Evolutionary conservation across 2,113 vertebrate species (phyloP).

Genomic region (Machaerirhynchus nigripectus): DNA sequence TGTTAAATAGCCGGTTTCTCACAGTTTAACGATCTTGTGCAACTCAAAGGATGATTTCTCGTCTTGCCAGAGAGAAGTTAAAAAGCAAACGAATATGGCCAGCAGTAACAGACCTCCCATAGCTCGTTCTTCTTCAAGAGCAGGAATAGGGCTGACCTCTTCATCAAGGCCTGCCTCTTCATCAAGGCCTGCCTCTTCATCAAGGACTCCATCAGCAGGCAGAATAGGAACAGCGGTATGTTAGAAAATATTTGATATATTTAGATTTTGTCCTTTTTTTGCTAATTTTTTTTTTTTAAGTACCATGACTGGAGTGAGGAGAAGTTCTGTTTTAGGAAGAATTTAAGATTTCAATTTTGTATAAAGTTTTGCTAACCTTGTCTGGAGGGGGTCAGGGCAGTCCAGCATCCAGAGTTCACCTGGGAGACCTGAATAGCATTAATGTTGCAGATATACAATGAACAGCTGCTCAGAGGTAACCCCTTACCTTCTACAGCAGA

Average conservation of each 20-base stretch:
- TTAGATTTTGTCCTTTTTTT: neutral
- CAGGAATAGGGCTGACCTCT: constrained; percentile 62
- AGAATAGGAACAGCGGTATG: constrained; percentile 84
- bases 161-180: constrained; percentile 74
- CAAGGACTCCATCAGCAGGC: constrained; percentile 78
- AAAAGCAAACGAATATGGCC: constrained; percentile 71
- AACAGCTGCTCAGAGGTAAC: neutral
- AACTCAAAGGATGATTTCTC: neutral
- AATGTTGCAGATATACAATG: neutral
- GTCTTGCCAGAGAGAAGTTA: constrained; percentile 10
- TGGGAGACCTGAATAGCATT: neutral
- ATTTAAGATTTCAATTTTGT: neutral
- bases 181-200: constrained; percentile 74
- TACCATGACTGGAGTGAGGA: rapidly evolving
- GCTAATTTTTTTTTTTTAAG: neutral
- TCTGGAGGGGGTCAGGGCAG: neutral
- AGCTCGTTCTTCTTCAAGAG: constrained; percentile 79
- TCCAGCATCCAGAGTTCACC: neutral
- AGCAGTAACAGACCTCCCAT: constrained; percentile 78
- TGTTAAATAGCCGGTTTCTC: neutral
- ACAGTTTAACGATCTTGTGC: neutral
- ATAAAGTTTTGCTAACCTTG: neutral
- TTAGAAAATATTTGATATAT: neutral
- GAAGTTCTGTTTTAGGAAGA: neutral
- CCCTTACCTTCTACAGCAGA: neutral